Conservation (phyloP, 2,888 invertebrate species). For the Drosophila rellima region DNA sequence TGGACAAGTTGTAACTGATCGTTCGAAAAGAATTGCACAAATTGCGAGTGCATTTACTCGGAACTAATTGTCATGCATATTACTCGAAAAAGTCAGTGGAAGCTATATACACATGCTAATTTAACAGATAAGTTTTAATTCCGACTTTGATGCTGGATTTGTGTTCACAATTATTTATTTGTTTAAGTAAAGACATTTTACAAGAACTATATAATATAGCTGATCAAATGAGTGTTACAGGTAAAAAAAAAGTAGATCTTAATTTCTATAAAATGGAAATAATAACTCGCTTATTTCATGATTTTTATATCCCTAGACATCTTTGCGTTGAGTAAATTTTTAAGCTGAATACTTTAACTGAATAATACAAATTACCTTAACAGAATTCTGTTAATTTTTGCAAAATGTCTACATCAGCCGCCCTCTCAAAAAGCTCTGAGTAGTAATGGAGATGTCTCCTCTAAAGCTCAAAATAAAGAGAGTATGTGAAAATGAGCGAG, state of each 20-base stretch:
- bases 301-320: too few relatives aligned
- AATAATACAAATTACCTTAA: background rate
- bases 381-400: background rate
- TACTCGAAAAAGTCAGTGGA: background rate
- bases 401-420: background rate
- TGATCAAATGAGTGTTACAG: too few relatives aligned
- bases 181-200: too few relatives aligned
- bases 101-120: too few relatives aligned
- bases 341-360: background rate
- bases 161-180: too few relatives aligned
- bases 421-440: background rate
- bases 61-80: background rate
- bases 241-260: too few relatives aligned
- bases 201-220: too few relatives aligned
- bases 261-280: too few relatives aligned
- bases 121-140: too few relatives aligned
- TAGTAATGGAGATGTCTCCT: background rate
- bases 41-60: constrained; percentile 10
- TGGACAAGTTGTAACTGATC: constrained; percentile 58
- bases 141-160: too few relatives aligned
- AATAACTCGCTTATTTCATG: too few relatives aligned
- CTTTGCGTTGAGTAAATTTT: too few relatives aligned
- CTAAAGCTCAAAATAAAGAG: background rate
- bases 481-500: background rate
- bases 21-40: constrained; percentile 26